Base-by-base conservation (phyloP, 2,888 invertebrate genomes). In the Ectemnius cavifrons region DNA sequence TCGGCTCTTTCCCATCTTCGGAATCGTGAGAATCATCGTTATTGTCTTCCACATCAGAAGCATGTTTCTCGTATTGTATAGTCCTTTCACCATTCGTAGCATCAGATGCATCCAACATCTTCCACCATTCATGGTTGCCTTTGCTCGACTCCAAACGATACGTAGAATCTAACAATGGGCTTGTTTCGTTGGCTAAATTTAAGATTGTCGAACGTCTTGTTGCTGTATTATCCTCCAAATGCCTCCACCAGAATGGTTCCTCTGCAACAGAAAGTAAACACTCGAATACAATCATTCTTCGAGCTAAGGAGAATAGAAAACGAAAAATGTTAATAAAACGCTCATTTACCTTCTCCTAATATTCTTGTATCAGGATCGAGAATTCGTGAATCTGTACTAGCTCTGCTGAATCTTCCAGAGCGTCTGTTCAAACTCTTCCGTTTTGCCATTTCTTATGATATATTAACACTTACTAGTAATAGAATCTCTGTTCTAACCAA, bases 341-440 rank as follows among this genome's bases (percentile, higher is more conserved):
- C 2, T 1, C 20, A 60, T 20, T 6, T 70, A 84, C 85, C 77
- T 20, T 76, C 67, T 0, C 61, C 73, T 0, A 77, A 14, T 52
- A 71, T 18, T 13, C 59, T 57, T 2, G 83, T 79, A 28, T 85
- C 73, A 4, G 79, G 72, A 70, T 84, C 64, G 14, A 85, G 70
- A 14, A 75, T 2, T 16, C 27, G 67, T 28, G 83, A 82, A 3
- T 52, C 47, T 20, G 27, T n/a, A 18, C 71, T 77, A 2, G 59
- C 2, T 60, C 27, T 73, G 28, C 60, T 79, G 6, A 45, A 64
- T 23, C n/a, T 59, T 0, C 70, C 75, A 1, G 16, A 67, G n/a
- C 78, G 77, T 20, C 67, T 77, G 20, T 66, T 78, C 6, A 56
- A 23, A 57, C 69, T 70, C 52, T 49, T 81, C 58, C 80, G 67